Conservation (phyloP, 2,888 invertebrate species). For the Thereva unica region DNA sequence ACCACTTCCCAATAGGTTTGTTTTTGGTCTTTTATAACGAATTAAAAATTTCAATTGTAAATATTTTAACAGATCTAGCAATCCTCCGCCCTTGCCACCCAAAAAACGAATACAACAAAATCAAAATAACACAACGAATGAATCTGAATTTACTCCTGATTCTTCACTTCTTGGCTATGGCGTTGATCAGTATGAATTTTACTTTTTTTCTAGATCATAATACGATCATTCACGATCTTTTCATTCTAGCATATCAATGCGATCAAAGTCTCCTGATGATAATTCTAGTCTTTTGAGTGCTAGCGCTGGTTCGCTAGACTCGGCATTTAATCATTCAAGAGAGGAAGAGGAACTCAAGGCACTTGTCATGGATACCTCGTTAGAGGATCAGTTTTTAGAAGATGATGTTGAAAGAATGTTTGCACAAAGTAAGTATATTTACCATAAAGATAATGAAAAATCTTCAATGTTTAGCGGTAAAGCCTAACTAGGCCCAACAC, state of each 20-base stretch:
- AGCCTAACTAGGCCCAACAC: too few relatives aligned
- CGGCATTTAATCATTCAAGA: slow-evolving; percentile 84
- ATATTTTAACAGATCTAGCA: slow-evolving; percentile 51
- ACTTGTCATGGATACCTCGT: slow-evolving; percentile 60
- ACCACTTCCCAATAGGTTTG: slow-evolving; percentile 77
- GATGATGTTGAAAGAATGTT: slow-evolving; percentile 52
- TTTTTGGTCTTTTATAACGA: slow-evolving; percentile 24
- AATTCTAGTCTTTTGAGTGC: slow-evolving; percentile 68
- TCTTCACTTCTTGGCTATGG: slow-evolving; percentile 68
- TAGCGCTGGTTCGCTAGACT: slow-evolving; percentile 83
- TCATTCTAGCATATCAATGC: slow-evolving; percentile 64
- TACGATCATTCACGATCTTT: slow-evolving; percentile 10
- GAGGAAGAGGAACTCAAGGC: slow-evolving; percentile 76
- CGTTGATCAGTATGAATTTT: slow-evolving; percentile 61
- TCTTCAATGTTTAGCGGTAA: too few relatives aligned
- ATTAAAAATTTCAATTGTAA: neutral
- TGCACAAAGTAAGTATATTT: slow-evolving; percentile 51
- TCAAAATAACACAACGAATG: slow-evolving; percentile 56
- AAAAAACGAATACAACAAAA: slow-evolving; percentile 65
- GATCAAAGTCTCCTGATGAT: slow-evolving; percentile 75
- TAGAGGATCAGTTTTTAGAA: slow-evolving; percentile 49
- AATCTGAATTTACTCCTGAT: slow-evolving; percentile 56
- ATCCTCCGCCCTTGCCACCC: slow-evolving; percentile 79
- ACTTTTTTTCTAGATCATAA: slow-evolving; percentile 12
- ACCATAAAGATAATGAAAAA: neutral